phyloP scores from a whole-genome alignment of 1,140 invertebrate genomes.

The Lasaia peninsularis region DNA sequence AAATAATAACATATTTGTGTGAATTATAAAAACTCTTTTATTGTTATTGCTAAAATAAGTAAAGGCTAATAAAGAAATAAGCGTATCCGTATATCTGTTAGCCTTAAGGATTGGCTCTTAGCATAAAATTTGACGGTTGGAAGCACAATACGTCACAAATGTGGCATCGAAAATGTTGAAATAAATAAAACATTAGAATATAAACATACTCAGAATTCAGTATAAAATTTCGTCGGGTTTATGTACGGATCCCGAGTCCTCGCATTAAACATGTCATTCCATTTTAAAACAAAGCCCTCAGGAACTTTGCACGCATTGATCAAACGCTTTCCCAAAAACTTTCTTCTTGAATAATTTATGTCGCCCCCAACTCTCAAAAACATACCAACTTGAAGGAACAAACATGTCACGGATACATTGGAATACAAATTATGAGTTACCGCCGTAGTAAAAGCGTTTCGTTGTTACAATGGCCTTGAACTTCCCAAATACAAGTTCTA shows the following conservation, averaged over 20 bases:
- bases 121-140: too few species aligned
- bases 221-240: background rate
- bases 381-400: conserved; percentile 10
- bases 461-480: conserved; percentile 3
- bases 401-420: conserved; percentile 7
- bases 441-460: conserved; percentile 1
- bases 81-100: too few species aligned
- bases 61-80: too few species aligned
- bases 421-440: conserved; percentile 11
- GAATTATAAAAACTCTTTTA: too few species aligned
- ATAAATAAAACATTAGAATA: too few species aligned
- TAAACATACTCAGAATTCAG: background rate
- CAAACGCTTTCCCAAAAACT: conserved; percentile 12
- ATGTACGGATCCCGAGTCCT: background rate
- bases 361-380: conserved; percentile 8
- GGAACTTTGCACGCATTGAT: conserved; percentile 8
- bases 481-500: background rate
- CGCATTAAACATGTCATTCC: background rate
- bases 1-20: too few species aligned
- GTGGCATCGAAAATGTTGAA: too few species aligned
- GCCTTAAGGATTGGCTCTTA: too few species aligned
- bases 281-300: conserved; percentile 5
- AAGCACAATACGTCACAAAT: too few species aligned
- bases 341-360: conserved; percentile 10
- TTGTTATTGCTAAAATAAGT: too few species aligned